Evolutionary conservation across 2,888 invertebrate genomes (phyloP).

Genomic region (Arrhopalites spinosus): DNA sequence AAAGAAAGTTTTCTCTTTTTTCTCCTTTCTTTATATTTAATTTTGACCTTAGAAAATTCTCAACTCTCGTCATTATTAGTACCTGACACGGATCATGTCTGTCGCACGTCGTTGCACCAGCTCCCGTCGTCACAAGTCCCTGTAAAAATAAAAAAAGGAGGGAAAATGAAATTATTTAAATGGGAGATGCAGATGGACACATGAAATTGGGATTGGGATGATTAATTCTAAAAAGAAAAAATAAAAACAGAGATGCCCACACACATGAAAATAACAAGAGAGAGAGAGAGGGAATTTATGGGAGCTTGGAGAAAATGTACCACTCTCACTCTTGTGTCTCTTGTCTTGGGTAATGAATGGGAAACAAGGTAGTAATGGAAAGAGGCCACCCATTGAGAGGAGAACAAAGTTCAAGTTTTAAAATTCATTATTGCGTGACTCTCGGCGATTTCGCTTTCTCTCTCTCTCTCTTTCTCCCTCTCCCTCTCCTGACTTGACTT

Average conservation of each 20-base stretch:
- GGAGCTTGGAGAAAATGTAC: background rate
- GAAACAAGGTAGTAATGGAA: constrained; percentile 32
- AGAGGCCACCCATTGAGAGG: constrained; percentile 27
- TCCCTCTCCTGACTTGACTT: background rate
- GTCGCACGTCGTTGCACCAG: too few species aligned
- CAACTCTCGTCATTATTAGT: background rate
- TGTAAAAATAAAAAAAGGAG: too few species aligned
- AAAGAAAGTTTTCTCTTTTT: background rate
- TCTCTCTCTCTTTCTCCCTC: background rate
- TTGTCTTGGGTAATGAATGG: constrained; percentile 22
- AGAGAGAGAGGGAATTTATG: background rate
- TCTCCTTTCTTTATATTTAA: background rate
- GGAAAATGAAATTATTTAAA: too few species aligned
- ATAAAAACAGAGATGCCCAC: background rate
- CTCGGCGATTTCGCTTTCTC: constrained; percentile 36
- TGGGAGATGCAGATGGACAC: background rate
- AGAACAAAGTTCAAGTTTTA: constrained; percentile 37
- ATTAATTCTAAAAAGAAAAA: too few species aligned
- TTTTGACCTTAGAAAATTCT: background rate
- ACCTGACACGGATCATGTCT: too few species aligned
- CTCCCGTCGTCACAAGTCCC: too few species aligned
- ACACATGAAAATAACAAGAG: background rate
- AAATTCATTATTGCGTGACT: constrained; percentile 43
- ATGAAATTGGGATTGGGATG: too few species aligned
- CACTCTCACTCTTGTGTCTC: background rate